Base-by-base conservation (phyloP, 2,888 invertebrate species). In the Limnephilus marmoratus region DNA sequence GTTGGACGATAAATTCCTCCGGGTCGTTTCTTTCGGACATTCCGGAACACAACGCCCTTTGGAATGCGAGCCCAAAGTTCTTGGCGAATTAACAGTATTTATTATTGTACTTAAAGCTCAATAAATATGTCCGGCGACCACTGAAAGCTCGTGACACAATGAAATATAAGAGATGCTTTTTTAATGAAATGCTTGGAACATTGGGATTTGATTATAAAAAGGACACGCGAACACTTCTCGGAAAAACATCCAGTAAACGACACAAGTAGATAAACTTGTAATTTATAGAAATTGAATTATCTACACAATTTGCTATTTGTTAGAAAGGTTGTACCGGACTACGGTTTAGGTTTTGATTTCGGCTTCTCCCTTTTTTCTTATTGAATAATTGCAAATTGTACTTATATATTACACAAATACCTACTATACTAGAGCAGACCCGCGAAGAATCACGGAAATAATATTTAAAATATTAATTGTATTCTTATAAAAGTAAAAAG, bases 21-120 rank as follows among this genome's bases (percentile, higher is more conserved):
- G 11, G 53, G 45, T 85, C 41, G 11, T 49, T n/a, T 53, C 15
- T 53, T 18, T 15, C 3, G 68, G n/a, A 45, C 41, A 86, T 86
- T 86, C 86, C 41, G 86, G 24, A n/a, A 86, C 86, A 45, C 86
- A 49, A n/a, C 45, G 49, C 86, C 86, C 13, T 13, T n/a, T 13
- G 45, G 86, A 87, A 87, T 87, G 87, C 34, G 87, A 68, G 15
- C 31, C 68, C 18, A 18, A 53, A 68, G 53, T 87, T 87, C 13
- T 31, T 68, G 87, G 87, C 45, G 49, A 87, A 53, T 45, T 18
- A 45, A 86, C 85, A 41, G 45, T 45, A 86, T 86, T 85, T 85
- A 85, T 85, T 85, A n/a, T 41, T 45, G 85, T n/a, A 45, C n/a
- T 86, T 45, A 86, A 86, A 45, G 24, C 85, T 45, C 85, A n/a